Base-by-base conservation (phyloP, 2,113 vertebrate genomes). In the Dicentrarchus labrax region DNA sequence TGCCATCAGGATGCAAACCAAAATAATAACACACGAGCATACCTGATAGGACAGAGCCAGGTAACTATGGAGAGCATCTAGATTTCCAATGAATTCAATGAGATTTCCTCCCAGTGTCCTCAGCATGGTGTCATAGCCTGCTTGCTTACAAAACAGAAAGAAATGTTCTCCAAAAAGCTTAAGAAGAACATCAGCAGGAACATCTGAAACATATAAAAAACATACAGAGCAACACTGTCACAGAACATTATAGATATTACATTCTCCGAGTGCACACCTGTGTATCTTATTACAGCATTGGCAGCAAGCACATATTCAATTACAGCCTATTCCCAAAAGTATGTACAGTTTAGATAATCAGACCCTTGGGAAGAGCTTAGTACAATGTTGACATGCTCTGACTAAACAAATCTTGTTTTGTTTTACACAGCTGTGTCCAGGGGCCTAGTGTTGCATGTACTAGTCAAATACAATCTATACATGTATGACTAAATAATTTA, bases 131-230 rank as follows among this genome's bases (percentile, higher is more conserved):
- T 97, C 96, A 15, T 96, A 97, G 38, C 96, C 96, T 2, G 96
- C 96, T 89, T 93, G 86, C 91, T 97, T 97, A 74, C 96, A 97
- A 88, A 97, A 97, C 13, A 69, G 88, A 82, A 97, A 97, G 92
- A 97, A 97, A 74, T 96, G 91, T 69, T 95, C 93, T 24, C 96
- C 96, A 66, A 97, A 97, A 22, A 97, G 92, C 82, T 96, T 96
- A 24, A 96, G 88, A 9, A 96, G 90, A 15, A 82, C 88, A 39
- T 96, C 96, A n/a, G 94, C 88, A 11, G 95, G 85, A 17, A 96
- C 57, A n/a, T 91, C 96, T 97, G 73, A 10, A 72, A 76, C 22
- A 75, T 21, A 30, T 24, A 57, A 57, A 50, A 47, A 30, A 57
- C 24, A 73, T 4, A 21, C 4, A 60, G 6, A 41, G 11, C 6